Base-by-base conservation (phyloP, 1,140 invertebrate species). In the Apis florea region DNA sequence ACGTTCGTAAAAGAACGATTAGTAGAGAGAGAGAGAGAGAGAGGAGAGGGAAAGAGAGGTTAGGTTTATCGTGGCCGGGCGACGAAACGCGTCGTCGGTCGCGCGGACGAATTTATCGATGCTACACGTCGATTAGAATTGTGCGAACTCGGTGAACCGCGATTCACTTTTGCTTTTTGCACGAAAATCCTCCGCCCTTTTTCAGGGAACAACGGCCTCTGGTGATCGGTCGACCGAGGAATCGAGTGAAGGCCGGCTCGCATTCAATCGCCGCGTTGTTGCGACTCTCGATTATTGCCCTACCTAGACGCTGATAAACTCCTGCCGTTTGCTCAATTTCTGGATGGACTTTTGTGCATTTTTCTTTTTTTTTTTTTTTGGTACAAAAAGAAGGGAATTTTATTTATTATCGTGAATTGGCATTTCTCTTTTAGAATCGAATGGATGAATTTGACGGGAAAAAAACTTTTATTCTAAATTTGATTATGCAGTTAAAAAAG, bases 91-190 rank as follows among this genome's bases (percentile, higher is more conserved):
- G 67, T 51, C 47, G 71, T 5, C 70, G 73, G 68, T 69, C 78
- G 82, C 79, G 79, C 47, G 78, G 69, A 79, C 86, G 75, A 88
- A 89, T 90, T 89, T 86, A 90, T 90, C 84, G 83, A 89, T 88
- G 63, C 53, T 59, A 79, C 59, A 79, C 79, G 83, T 75, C 88
- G 86, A 90, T 89, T 88, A 85, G 82, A 86, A 83, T 78, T 72
- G 78, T 83, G 83, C 71, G 72, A 77, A 61, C 54, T 83, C 73
- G 72, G 63, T 66, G 66, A 47, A 71, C 79, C 79, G 49, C 68
- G 79, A 86, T 85, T 86, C 79, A 79, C 85, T 86, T 79, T 86
- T 86, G 83, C 84, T 83, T 85, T 82, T 84, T 26, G 3, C 49
- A 26, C 47, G 53, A 81, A 80, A 84, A 85, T 82, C 75, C 31